These are phyloP conservation scores for Drosophila teissieri DNA, from an alignment of 1,140 invertebrate species.

Conservation along the genomic window DNA sequence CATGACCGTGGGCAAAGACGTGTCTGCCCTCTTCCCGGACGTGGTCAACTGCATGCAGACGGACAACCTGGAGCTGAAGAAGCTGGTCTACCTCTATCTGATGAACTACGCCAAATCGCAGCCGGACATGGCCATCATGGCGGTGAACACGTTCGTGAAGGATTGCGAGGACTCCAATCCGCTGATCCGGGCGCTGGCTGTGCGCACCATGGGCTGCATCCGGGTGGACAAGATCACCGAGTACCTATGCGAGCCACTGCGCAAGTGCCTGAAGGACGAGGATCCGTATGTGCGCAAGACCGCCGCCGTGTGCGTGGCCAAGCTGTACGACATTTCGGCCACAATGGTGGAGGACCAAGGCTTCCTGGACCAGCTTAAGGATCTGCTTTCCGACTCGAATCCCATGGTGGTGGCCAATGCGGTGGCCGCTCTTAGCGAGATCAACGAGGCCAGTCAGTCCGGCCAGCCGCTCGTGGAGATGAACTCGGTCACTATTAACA, in stretches of 20 bases:
- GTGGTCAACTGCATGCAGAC: constrained; percentile 99
- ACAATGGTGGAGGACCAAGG: constrained; percentile 94
- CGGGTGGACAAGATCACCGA: constrained; percentile 99
- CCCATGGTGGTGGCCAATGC: constrained; percentile 99
- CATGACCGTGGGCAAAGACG: constrained; percentile 99
- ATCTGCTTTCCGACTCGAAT: constrained; percentile 99
- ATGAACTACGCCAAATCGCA: constrained; percentile 99
- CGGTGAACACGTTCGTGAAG: constrained; percentile 99
- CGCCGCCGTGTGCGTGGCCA: constrained; percentile 99
- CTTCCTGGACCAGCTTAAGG: constrained; percentile 98
- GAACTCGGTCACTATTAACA: constrained; percentile 99
- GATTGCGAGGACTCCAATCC: constrained; percentile 99
- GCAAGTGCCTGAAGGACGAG: constrained; percentile 99
- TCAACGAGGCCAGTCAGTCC: constrained; percentile 97
- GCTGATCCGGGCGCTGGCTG: constrained; percentile 98
- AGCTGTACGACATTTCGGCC: constrained; percentile 99
- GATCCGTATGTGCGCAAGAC: constrained; percentile 99
- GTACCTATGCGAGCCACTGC: constrained; percentile 98
- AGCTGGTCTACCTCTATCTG: constrained; percentile 99
- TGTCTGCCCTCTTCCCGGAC: constrained; percentile 98
- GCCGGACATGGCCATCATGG: constrained; percentile 99
- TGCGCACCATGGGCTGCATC: constrained; percentile 99
- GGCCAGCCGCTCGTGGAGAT: constrained; percentile 97
- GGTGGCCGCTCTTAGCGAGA: constrained; percentile 99
- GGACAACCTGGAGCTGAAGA: constrained; percentile 99